Conservation (phyloP, 2,113 vertebrate species). For the Lanius collurio region DNA sequence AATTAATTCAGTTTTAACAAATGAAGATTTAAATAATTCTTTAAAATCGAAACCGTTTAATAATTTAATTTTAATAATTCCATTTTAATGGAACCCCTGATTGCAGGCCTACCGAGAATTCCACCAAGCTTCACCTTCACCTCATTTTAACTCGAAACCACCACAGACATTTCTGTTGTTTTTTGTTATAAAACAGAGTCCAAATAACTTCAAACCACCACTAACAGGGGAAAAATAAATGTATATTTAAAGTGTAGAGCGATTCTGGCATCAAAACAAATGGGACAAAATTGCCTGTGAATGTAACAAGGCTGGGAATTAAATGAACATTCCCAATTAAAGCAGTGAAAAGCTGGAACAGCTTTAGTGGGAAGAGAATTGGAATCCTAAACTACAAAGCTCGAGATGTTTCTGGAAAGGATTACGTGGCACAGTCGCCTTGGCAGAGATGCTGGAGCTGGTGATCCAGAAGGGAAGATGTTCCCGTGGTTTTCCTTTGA, state of each 20-base stretch:
- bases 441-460: background rate
- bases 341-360: background rate
- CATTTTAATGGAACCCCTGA: background rate
- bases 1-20: background rate
- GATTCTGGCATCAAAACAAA: background rate
- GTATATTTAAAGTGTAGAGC: background rate
- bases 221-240: accelerated
- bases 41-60: background rate
- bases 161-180: background rate
- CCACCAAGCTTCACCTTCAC: background rate
- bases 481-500: background rate
- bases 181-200: background rate
- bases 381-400: background rate
- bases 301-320: background rate
- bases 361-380: background rate
- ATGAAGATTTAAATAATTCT: background rate
- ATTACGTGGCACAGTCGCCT: background rate
- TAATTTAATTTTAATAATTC: background rate
- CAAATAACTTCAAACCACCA: background rate
- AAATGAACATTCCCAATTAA: background rate
- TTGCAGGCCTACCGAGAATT: background rate
- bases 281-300: background rate
- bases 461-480: background rate
- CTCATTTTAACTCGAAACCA: background rate
- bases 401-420: background rate